These are phyloP conservation scores for Drosophila vallismaia DNA, from an alignment of 2,888 invertebrate species.

Conservation along the genomic window DNA sequence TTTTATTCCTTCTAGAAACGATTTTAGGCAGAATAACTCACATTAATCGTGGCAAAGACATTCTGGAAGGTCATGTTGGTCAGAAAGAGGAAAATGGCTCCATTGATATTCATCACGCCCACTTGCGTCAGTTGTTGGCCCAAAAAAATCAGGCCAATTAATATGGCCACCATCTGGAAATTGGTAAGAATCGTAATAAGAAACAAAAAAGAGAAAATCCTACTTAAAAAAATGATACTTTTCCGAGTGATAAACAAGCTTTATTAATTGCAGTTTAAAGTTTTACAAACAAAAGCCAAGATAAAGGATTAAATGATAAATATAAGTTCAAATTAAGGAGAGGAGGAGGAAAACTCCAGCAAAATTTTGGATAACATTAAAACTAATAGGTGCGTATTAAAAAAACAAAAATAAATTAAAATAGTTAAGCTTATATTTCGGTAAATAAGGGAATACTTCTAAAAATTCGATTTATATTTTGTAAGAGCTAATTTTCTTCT, in stretches of 20 bases:
- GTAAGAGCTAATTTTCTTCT: neutral
- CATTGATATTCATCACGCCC: slow-evolving; percentile 97
- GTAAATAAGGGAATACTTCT: slow-evolving; percentile 45
- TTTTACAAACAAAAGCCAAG: neutral
- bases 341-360: too few species aligned
- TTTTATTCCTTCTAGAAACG: neutral
- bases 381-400: neutral
- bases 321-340: neutral
- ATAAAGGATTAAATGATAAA: neutral
- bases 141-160: slow-evolving; percentile 94
- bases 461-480: neutral
- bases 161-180: slow-evolving; percentile 91
- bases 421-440: neutral
- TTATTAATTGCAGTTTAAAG: neutral
- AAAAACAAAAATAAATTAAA: neutral
- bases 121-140: slow-evolving; percentile 92
- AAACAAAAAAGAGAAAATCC: neutral
- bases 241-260: neutral
- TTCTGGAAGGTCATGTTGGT: slow-evolving; percentile 97
- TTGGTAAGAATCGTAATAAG: neutral
- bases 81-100: slow-evolving; percentile 94
- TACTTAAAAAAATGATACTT: neutral
- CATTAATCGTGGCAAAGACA: slow-evolving; percentile 96
- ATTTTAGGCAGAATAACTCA: slow-evolving; percentile 84
- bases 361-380: neutral